phyloP scores from a whole-genome alignment of 2,888 invertebrate genomes.

The Lydus trimaculatus region DNA sequence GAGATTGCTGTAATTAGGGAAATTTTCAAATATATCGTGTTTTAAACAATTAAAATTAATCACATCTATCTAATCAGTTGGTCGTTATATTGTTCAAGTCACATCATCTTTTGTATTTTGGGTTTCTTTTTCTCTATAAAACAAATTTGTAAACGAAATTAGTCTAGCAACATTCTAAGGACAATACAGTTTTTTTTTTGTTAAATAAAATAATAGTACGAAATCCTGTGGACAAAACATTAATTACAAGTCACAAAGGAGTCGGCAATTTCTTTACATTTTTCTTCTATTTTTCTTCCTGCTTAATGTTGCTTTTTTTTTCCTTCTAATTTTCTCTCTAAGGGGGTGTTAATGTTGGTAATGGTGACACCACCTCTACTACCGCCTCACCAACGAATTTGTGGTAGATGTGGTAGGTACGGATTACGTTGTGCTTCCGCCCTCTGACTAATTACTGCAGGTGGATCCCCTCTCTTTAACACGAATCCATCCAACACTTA shows the following conservation, averaged over 20 bases:
- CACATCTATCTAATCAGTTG: background rate
- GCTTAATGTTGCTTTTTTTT: background rate
- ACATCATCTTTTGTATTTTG: background rate
- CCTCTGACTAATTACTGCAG: constrained; percentile 54
- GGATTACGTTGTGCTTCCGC: constrained; percentile 44
- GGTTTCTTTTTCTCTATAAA: background rate
- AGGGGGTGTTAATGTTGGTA: background rate
- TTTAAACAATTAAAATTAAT: background rate
- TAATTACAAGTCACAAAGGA: constrained; percentile 52
- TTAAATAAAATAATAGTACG: constrained; percentile 15
- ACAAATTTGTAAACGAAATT: constrained; percentile 1
- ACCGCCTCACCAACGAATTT: background rate
- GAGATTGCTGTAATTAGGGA: background rate
- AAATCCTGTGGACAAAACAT: constrained; percentile 50
- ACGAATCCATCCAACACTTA: constrained; percentile 5
- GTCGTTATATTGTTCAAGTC: background rate
- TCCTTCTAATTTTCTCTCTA: background rate
- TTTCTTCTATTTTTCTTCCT: background rate
- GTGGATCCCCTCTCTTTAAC: constrained; percentile 43
- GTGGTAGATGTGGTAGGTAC: constrained; percentile 23
- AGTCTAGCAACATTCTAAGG: background rate
- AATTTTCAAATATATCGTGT: background rate
- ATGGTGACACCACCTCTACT: background rate
- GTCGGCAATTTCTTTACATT: constrained; percentile 16
- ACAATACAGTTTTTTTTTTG: constrained; percentile 5